phyloP scores from a whole-genome alignment of 2,888 invertebrate species.

The Catocala sponsa region DNA sequence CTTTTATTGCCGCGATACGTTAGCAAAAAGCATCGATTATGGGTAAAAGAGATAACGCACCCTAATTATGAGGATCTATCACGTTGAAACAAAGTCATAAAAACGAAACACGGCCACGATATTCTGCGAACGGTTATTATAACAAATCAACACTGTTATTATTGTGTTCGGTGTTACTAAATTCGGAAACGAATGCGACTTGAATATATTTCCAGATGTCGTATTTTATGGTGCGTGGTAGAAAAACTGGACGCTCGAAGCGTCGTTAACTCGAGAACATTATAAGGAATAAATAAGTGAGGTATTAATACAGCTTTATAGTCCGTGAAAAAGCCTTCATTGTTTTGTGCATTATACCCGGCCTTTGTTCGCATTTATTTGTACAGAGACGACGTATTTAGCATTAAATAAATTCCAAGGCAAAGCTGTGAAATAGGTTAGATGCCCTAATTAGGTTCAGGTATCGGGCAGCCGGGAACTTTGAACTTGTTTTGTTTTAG shows the following conservation, averaged over 20 bases:
- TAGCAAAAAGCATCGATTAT: slow-evolving; percentile 62
- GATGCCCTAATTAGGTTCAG: slow-evolving; percentile 40
- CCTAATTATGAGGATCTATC: slow-evolving; percentile 49
- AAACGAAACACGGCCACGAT: slow-evolving; percentile 40
- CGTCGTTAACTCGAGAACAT: slow-evolving; percentile 86
- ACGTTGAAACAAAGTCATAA: slow-evolving; percentile 41
- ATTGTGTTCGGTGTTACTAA: slow-evolving; percentile 70
- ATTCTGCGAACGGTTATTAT: slow-evolving; percentile 50
- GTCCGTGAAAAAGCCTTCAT: slow-evolving; percentile 84
- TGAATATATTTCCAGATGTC: slow-evolving; percentile 75
- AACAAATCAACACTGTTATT: slow-evolving; percentile 54
- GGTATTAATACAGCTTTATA: slow-evolving; percentile 84
- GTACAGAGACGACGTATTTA: slow-evolving; percentile 63
- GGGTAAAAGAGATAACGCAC: slow-evolving; percentile 55
- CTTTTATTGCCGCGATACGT: slow-evolving; percentile 64
- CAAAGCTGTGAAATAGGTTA: slow-evolving; percentile 48
- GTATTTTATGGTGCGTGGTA: slow-evolving; percentile 82
- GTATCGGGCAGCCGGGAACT: slow-evolving; percentile 13
- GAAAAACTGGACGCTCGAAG: slow-evolving; percentile 79
- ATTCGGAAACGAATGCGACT: slow-evolving; percentile 71
- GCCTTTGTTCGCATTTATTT: slow-evolving; percentile 69
- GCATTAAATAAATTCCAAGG: slow-evolving; percentile 62
- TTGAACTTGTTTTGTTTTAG: slow-evolving; percentile 1
- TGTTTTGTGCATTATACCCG: slow-evolving; percentile 69
- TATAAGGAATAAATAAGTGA: slow-evolving; percentile 84